Evolutionary conservation across 2,797 vertebrate genomes (phyloP).

Genomic region (Oreochromis mossambicus): DNA sequence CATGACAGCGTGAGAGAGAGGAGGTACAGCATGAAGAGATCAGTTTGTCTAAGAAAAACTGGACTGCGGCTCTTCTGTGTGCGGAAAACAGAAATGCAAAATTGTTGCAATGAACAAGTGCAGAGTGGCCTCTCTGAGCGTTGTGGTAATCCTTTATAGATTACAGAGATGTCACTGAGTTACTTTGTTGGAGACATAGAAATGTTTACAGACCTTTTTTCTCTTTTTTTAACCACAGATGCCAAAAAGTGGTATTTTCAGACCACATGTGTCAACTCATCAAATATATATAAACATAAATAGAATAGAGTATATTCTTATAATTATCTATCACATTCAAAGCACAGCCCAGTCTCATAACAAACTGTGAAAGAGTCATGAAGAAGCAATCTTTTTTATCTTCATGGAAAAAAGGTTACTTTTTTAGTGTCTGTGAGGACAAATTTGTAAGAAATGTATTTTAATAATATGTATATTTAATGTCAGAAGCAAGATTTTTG

Average conservation of each 20-base stretch:
- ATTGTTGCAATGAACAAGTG: neutral
- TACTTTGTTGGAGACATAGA: neutral
- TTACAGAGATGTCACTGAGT: neutral
- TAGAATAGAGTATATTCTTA: neutral
- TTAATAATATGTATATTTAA: neutral
- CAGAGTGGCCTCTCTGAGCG: neutral
- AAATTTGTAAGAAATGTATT: neutral
- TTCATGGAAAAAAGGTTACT: neutral
- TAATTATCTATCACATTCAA: neutral
- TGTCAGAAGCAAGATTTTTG: fast-evolving
- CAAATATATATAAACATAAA: neutral
- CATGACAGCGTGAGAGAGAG: conserved; percentile 26
- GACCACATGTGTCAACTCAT: neutral
- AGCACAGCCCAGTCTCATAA: neutral
- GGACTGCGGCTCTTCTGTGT: conserved; percentile 7
- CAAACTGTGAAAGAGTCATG: neutral
- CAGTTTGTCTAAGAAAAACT: neutral
- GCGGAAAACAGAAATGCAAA: neutral
- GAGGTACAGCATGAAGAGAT: conserved; percentile 1
- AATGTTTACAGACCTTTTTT: neutral
- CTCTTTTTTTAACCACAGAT: neutral
- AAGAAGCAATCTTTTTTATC: neutral
- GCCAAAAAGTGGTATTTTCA: neutral
- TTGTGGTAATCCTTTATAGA: conserved; percentile 7
- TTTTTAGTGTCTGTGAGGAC: neutral